phyloP scores from a whole-genome alignment of 2,113 vertebrate species.

The Oncorhynchus nerka region DNA sequence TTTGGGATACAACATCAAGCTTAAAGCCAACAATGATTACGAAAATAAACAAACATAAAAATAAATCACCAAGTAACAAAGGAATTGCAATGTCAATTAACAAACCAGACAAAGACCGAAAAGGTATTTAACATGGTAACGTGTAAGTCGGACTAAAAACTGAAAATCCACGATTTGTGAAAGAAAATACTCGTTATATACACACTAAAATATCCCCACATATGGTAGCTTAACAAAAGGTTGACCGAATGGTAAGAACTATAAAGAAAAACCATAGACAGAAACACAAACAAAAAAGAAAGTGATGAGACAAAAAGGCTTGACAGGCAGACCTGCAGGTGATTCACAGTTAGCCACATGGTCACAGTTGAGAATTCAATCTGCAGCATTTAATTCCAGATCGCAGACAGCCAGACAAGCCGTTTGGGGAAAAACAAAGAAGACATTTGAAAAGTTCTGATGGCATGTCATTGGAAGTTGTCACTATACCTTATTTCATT shows the following conservation, averaged over 20 bases:
- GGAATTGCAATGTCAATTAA: conserved; percentile 47
- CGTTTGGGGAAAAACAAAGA: conserved; percentile 12
- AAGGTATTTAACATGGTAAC: too few relatives aligned
- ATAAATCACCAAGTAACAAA: conserved; percentile 23
- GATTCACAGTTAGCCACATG: conserved; percentile 81
- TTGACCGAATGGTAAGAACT: conserved; percentile 24
- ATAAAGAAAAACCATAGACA: conserved; percentile 20
- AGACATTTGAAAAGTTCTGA: conserved; percentile 5
- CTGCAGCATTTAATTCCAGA: conserved; percentile 73
- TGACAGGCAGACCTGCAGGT: conserved; percentile 73
- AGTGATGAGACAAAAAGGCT: conserved; percentile 55
- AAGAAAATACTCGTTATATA: conserved; percentile 45
- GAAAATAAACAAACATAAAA: conserved; percentile 29
- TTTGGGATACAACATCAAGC: conserved; percentile 54
- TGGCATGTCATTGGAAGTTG: not conserved
- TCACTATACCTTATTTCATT: conserved; percentile 2
- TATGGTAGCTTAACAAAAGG: conserved; percentile 60
- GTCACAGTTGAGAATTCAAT: conserved; percentile 80
- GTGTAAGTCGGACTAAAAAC: too few relatives aligned
- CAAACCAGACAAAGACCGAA: conserved; percentile 25
- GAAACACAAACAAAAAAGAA: conserved; percentile 35
- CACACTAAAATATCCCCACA: conserved; percentile 50
- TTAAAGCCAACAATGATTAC: conserved; percentile 58
- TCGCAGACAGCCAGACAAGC: conserved; percentile 61
- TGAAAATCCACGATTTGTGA: conserved; percentile 40